phyloP scores from a whole-genome alignment of 2,113 vertebrate species.

The Falcunculus frontatus region DNA sequence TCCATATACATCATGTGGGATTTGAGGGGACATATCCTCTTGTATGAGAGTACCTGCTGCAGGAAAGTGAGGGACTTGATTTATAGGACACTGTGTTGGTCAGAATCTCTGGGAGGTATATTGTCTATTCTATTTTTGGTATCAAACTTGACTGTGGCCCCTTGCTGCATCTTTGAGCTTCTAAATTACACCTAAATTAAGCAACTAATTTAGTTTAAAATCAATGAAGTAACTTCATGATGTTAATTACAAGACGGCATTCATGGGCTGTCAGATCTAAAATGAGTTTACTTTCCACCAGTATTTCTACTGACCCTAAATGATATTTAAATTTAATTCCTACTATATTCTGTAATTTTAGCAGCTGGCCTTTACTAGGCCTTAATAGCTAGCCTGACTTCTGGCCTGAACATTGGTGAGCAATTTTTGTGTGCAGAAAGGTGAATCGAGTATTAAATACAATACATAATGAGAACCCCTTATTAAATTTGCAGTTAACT shows the following conservation, averaged over 20 bases:
- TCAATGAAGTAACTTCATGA: background rate
- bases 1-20: rapidly evolving
- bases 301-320: background rate
- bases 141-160: background rate
- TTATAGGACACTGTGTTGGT: background rate
- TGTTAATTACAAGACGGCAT: background rate
- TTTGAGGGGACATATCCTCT: background rate
- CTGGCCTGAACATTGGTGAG: background rate
- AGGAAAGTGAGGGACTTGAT: background rate
- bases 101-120: background rate
- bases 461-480: background rate
- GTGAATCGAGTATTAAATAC: background rate
- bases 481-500: background rate
- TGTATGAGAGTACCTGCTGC: background rate
- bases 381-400: background rate
- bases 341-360: background rate
- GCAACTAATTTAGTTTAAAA: background rate
- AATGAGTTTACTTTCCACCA: background rate
- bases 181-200: background rate
- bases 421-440: background rate
- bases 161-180: background rate
- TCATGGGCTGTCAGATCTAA: background rate
- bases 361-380: background rate
- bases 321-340: background rate
- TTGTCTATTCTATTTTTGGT: background rate